phyloP scores from a whole-genome alignment of 2,113 vertebrate species.

The Microcebus lehilahytsara region DNA sequence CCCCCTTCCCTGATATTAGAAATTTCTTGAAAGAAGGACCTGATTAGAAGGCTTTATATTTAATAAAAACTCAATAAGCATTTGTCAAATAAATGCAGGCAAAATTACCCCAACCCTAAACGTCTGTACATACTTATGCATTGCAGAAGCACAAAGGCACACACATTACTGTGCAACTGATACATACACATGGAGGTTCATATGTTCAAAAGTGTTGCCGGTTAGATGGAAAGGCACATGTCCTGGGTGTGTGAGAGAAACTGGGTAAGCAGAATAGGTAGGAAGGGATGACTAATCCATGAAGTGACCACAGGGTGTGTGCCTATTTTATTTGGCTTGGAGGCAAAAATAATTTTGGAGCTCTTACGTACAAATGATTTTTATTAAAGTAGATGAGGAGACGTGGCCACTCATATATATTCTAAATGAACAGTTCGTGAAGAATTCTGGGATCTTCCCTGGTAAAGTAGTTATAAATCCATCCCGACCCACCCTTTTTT shows the following conservation, averaged over 20 bases:
- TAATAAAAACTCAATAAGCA: neutral
- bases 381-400: slow-evolving; percentile 38
- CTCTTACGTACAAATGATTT: neutral
- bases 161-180: neutral
- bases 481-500: neutral
- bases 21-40: neutral
- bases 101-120: neutral
- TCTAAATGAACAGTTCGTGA: neutral
- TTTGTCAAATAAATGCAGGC: neutral
- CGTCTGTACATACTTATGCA: neutral
- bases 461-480: slow-evolving; percentile 12
- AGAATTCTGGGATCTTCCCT: neutral
- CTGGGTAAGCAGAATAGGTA: slow-evolving; percentile 2
- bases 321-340: slow-evolving; percentile 40
- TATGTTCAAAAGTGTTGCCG: neutral
- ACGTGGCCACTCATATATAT: neutral
- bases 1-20: neutral
- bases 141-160: neutral
- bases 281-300: neutral
- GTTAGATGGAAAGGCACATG: neutral
- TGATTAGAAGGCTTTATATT: neutral
- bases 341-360: slow-evolving; percentile 43
- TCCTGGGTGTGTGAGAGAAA: neutral
- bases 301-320: neutral
- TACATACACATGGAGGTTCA: neutral